phyloP scores from a whole-genome alignment of 2,113 vertebrate genomes.

The Amphiprion ocellaris region DNA sequence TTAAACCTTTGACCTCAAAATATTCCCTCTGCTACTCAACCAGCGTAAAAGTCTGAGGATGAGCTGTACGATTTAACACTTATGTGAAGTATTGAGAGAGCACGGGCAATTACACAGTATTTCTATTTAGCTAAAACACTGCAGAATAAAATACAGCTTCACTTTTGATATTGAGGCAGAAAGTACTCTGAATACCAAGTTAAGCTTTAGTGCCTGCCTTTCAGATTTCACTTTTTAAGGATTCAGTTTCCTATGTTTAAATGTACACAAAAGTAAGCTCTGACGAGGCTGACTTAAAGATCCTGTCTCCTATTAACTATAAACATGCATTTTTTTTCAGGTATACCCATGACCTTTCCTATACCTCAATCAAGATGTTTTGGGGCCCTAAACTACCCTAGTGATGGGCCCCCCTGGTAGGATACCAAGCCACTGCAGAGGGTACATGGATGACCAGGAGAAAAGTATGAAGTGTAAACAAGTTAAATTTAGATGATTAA shows the following conservation, averaged over 20 bases:
- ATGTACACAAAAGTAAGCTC: too few species aligned
- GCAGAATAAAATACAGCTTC: slow-evolving; percentile 6
- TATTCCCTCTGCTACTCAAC: background rate
- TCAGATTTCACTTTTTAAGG: slow-evolving; percentile 4
- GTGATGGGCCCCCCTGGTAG: too few species aligned
- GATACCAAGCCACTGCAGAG: too few species aligned
- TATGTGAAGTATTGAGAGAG: background rate
- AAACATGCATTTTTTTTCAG: too few species aligned
- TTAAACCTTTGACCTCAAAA: slow-evolving; percentile 38
- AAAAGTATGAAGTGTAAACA: too few species aligned
- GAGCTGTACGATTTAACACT: background rate
- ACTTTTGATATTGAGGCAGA: slow-evolving; percentile 4
- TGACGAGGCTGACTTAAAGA: too few species aligned
- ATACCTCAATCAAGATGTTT: too few species aligned
- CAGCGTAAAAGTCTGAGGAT: background rate
- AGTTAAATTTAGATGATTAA: too few species aligned
- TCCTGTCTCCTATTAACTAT: too few species aligned
- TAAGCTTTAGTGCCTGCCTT: background rate
- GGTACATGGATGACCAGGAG: too few species aligned
- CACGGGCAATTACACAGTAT: background rate
- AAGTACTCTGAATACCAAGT: slow-evolving; percentile 6
- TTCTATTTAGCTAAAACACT: slow-evolving; percentile 8
- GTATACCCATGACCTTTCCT: too few species aligned
- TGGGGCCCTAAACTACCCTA: too few species aligned
- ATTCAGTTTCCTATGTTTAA: background rate